phyloP scores from a whole-genome alignment of 2,113 vertebrate genomes.

The Notothenia coriiceps region DNA sequence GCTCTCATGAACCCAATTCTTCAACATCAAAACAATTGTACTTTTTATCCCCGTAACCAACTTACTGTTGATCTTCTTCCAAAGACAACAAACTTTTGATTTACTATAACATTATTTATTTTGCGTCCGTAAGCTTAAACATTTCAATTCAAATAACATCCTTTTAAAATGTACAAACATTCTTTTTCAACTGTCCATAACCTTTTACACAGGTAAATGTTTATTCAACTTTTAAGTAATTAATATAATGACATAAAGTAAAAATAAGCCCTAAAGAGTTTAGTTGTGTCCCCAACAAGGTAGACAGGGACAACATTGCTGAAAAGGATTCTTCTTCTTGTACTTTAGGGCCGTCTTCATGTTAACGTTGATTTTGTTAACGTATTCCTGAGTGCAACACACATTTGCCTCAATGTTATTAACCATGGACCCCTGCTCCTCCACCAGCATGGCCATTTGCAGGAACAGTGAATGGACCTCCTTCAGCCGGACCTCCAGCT shows the following conservation, averaged over 20 bases:
- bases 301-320: conserved; percentile 81
- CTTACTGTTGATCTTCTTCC: not conserved
- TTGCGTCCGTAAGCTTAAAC: not conserved
- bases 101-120: conserved; percentile 36
- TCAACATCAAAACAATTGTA: not conserved
- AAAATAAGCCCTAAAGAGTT: conserved; percentile 8
- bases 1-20: conserved; percentile 3
- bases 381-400: conserved; percentile 83
- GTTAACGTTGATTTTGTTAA: conserved; percentile 81
- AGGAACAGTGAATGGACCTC: conserved; percentile 90
- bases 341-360: conserved; percentile 87
- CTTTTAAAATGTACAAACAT: not conserved
- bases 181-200: not conserved
- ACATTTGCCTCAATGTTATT: conserved; percentile 90
- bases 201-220: not conserved
- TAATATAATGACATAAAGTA: not conserved
- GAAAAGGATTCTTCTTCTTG: conserved; percentile 87
- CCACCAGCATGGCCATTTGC: conserved; percentile 89
- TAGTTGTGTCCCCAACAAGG: conserved; percentile 49
- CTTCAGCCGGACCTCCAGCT: conserved; percentile 88
- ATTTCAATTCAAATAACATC: not conserved
- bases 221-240: not conserved
- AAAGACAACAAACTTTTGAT: not conserved
- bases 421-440: conserved; percentile 88
- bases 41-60: not conserved